Evolutionary conservation across 37 sponge, comb jelly and placozoan species (phyloP), one percentile per base, ranked within the genome.

Genomic region (Hexactinellida sp.): DNA sequence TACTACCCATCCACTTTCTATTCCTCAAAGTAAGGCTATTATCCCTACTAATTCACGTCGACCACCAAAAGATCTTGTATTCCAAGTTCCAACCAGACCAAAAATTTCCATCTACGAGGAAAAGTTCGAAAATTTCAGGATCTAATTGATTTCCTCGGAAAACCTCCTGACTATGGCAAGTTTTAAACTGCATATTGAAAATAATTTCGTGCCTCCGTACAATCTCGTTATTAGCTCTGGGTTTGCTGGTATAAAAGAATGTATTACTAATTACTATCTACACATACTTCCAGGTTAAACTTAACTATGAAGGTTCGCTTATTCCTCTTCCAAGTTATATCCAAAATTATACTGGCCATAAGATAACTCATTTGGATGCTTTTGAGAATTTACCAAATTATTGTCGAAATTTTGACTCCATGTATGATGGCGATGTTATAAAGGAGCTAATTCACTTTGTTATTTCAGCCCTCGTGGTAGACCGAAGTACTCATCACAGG

Each of bases 401-500:
- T 63, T 63, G 76, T 63, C 76, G 76, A 23, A 63, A 63, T 63
- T 63, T 63, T 63, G 13, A 63, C 76, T 63, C 76, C 3, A 23
- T 21, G 76, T 63, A 63, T 63, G 32, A 32, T 63, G 76, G 3
- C 34, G 76, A 23, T 63, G 76, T 63, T 28, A 63, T 63, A 63
- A 63, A 63, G 25, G 25, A 63, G 76, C 76, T 63, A 63, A 63
- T 63, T 63, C 76, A 32, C 76, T 63, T 63, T 32, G 76, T 63
- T 63, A 63, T 63, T 63, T 63, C 76, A 63, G 76, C 13, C 76
- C 34, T 63, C 76, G 76, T 23, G 76, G 76, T 28, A 63, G 34
- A 63, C 34, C 76, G 76, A 63, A 63, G 76, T 63, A 63, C 76
- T 63, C 76, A 63, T 63, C 76, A 32, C 76, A 63, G 76, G 76